Percentiles rank a stretch among this genome's conserved stretches.
phyloP scores from a whole-genome alignment of 1,140 invertebrate genomes.

The Octopus sinensis region DNA sequence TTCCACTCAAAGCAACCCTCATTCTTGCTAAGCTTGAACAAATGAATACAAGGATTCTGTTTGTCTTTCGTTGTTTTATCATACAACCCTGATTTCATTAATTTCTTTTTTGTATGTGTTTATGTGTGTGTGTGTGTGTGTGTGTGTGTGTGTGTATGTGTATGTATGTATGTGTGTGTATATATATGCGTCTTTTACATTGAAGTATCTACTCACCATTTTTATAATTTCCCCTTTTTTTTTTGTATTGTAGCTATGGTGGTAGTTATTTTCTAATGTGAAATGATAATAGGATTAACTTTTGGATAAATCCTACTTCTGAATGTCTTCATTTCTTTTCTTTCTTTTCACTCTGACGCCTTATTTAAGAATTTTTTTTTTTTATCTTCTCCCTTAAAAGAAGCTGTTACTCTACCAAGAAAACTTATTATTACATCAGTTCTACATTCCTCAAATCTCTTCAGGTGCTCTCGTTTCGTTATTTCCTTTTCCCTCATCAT shows the following conservation, averaged over 20 bases:
- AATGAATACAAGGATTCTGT: background rate
- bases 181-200: background rate
- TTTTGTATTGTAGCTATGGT: background rate
- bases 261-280: background rate
- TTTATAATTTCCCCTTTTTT: too few relatives aligned
- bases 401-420: too few relatives aligned
- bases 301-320: background rate
- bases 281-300: background rate
- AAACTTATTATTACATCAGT: too few relatives aligned
- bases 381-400: too few relatives aligned
- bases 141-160: background rate
- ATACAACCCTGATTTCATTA: background rate
- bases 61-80: background rate
- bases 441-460: too few relatives aligned
- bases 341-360: background rate
- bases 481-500: too few relatives aligned
- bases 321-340: background rate
- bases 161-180: conserved; percentile 14
- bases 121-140: conserved; percentile 19
- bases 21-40: conserved; percentile 10
- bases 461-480: too few relatives aligned
- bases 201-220: background rate
- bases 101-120: conserved; percentile 16
- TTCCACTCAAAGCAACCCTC: background rate
- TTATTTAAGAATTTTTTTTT: background rate